Percentiles rank a stretch among this genome's conserved stretches.
Conservation (phyloP, 64 coral and sea anemone genomes). For the Porites australiensis region DNA sequence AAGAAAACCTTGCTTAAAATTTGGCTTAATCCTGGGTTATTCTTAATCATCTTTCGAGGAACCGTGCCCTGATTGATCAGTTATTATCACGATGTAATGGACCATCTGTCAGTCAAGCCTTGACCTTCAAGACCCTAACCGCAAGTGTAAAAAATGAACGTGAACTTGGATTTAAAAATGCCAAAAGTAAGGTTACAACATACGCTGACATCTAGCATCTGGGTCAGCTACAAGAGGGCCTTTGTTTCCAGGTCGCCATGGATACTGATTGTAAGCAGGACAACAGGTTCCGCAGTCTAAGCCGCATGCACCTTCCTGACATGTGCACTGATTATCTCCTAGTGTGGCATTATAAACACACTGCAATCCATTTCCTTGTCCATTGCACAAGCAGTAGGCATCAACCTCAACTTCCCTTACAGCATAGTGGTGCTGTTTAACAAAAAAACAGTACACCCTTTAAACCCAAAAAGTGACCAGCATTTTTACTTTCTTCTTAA, state of each 20-base stretch:
- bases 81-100: too few relatives aligned
- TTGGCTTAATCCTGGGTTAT: too few relatives aligned
- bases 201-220: slow-evolving; percentile 86
- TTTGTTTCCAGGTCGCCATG: slow-evolving; percentile 78
- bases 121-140: too few relatives aligned
- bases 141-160: neutral
- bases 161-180: neutral
- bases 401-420: slow-evolving; percentile 83
- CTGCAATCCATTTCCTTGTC: slow-evolving; percentile 64
- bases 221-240: slow-evolving; percentile 84
- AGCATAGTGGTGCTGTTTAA: slow-evolving; percentile 92
- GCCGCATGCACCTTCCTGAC: slow-evolving; percentile 83
- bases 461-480: too few relatives aligned
- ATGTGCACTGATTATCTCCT: slow-evolving; percentile 66
- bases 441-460: neutral
- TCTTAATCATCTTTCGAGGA: too few relatives aligned
- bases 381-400: slow-evolving; percentile 87
- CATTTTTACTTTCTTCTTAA: too few relatives aligned
- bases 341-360: slow-evolving; percentile 63
- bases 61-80: too few relatives aligned
- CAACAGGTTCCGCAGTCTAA: slow-evolving; percentile 83
- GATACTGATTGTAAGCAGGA: slow-evolving; percentile 90
- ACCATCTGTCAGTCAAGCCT: too few relatives aligned
- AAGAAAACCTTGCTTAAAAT: too few relatives aligned
- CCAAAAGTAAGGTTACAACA: neutral